Evolutionary conservation across 92 coral and sea anemone genomes (phyloP).

Genomic region (Meandrina meandrites): DNA sequence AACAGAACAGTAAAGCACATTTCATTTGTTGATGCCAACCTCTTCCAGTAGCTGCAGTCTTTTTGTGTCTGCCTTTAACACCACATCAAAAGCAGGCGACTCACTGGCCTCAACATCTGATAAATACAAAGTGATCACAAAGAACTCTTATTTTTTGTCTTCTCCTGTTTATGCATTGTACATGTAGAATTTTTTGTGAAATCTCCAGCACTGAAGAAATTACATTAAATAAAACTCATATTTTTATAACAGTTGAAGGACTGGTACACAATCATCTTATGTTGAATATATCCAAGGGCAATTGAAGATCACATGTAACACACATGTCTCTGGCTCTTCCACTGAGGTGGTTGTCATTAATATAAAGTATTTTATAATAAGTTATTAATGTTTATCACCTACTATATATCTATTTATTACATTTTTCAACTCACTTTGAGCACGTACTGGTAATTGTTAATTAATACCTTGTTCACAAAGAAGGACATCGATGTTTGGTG

Average conservation of each 20-base stretch:
- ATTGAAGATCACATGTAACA: no score
- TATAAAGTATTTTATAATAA: no score
- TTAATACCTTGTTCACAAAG: constrained; percentile 97
- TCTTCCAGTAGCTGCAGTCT: constrained; percentile 86
- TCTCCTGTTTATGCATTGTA: background rate
- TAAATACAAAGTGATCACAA: background rate
- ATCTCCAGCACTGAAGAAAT: background rate
- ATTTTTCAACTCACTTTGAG: no score
- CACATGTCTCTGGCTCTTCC: no score
- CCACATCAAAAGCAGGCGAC: constrained; percentile 98
- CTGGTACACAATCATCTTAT: no score
- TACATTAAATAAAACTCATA: no score
- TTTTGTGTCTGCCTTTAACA: constrained; percentile 88
- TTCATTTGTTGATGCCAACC: constrained; percentile 33
- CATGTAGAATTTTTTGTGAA: background rate
- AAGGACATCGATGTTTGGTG: constrained; percentile 94
- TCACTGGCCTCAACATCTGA: constrained; percentile 95
- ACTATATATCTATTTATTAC: no score
- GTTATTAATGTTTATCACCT: no score
- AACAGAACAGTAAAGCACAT: background rate
- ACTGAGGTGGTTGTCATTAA: no score
- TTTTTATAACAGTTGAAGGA: no score
- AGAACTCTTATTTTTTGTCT: background rate
- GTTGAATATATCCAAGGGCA: no score
- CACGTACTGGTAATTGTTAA: no score